Percentiles rank a stretch among this genome's conserved stretches.
These are phyloP conservation scores for Mormyrops boulengeri DNA, from an alignment of 2,797 vertebrate species.

Conservation along the genomic window DNA sequence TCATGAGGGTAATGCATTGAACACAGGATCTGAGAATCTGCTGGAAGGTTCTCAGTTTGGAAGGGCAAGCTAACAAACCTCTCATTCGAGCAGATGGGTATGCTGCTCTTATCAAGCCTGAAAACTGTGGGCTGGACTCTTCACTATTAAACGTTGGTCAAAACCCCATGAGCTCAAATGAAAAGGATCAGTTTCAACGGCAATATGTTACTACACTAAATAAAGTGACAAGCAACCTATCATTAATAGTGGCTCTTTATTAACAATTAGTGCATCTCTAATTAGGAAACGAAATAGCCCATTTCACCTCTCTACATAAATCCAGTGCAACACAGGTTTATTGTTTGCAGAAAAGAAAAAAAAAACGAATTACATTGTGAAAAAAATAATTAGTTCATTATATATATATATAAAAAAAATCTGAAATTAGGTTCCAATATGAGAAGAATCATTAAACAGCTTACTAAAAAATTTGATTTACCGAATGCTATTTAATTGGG, in stretches of 20 bases:
- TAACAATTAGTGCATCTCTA: conserved; percentile 44
- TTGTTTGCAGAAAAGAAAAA: conserved; percentile 30
- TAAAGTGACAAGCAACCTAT: conserved; percentile 25
- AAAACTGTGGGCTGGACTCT: background rate
- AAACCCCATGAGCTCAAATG: background rate
- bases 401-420: conserved; percentile 37
- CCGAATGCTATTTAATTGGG: conserved; percentile 40
- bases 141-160: background rate
- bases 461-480: conserved; percentile 35
- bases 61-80: background rate
- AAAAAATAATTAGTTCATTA: conserved; percentile 29
- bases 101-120: background rate
- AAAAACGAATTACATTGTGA: conserved; percentile 20
- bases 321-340: conserved; percentile 37
- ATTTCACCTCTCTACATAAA: conserved; percentile 22
- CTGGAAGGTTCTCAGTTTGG: background rate
- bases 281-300: conserved; percentile 39
- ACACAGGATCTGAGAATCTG: background rate
- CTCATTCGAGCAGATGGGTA: background rate
- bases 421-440: conserved; percentile 33
- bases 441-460: conserved; percentile 47
- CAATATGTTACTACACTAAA: conserved; percentile 15
- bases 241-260: conserved; percentile 42
- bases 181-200: conserved; percentile 28
- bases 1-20: background rate